Evolutionary conservation across 2,113 vertebrate species (phyloP), one percentile per base, ranked within the genome.

Genomic region (Oenanthe melanoleuca): DNA sequence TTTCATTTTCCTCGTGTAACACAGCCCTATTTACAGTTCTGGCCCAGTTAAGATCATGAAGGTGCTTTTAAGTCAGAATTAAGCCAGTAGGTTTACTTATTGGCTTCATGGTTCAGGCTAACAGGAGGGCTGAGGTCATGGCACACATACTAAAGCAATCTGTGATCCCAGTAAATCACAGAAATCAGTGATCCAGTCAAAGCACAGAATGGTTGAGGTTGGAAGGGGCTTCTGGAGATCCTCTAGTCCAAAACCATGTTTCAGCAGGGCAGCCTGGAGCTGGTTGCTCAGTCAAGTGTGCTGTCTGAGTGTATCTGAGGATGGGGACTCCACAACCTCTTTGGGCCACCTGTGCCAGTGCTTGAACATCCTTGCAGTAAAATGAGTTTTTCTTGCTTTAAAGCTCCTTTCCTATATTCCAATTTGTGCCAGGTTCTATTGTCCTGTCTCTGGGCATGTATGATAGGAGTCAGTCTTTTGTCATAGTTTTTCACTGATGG

Each of bases 11-110:
- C 34, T 96, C 49, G 37, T 4, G 38, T 80, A 25, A 55, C 74
- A 75, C 67, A 94, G 53, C 56, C 23, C 44, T 85, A 7, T 89
- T 87, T 92, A 89, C 71, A 49, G 73, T 89, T 94, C 84, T 95
- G 84, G 60, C 73, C 59, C 55, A 67, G 70, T 37, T 67, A 80
- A 74, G 71, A 83, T 52, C 66, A 88, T 72, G 85, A 92, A 96
- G n/a, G 2, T 63, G 63, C 44, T 80, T 84, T 49, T 65, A 49
- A 88, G 21, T 37, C 13, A 67, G 49, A 72, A 19, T 78, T 42
- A 92, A 92, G 34, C 56, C 73, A 86, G 72, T 25, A 44, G 60
- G 33, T 22, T 85, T 85, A 22, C 25, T 85, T 49, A 28, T 12
- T 59, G 18, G 7, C 28, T 67, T 89, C 3, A 7, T 75, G 95